Percentiles rank a stretch among this genome's conserved stretches.
phyloP scores from a whole-genome alignment of 2,797 vertebrate genomes.

The Microctenopoma steveboyesi region DNA sequence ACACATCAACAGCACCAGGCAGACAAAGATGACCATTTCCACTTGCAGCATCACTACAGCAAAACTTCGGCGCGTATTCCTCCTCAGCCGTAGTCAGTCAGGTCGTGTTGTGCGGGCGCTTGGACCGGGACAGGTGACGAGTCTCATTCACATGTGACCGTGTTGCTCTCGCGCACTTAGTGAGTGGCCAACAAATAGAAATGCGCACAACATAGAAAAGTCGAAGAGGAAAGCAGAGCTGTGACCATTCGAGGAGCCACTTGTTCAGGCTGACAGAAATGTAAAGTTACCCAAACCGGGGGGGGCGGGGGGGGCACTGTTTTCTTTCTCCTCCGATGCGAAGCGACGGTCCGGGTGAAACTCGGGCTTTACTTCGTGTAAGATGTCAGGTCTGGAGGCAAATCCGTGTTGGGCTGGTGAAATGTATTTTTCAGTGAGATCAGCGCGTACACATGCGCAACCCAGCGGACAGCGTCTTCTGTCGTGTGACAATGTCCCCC shows the following conservation, averaged over 20 bases:
- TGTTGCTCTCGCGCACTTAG: slow-evolving; percentile 52
- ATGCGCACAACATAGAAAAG: slow-evolving; percentile 42
- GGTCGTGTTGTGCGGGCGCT: slow-evolving; percentile 57
- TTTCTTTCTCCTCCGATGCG: slow-evolving; percentile 34
- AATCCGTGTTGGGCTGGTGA: slow-evolving; percentile 45
- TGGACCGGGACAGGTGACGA: slow-evolving; percentile 70
- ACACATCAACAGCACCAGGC: slow-evolving; percentile 94
- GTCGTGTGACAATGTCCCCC: slow-evolving; percentile 23
- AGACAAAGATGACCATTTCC: slow-evolving; percentile 94
- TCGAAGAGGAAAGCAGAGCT: neutral
- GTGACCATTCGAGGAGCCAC: slow-evolving; percentile 45
- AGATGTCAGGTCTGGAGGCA: slow-evolving; percentile 49
- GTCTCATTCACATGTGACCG: slow-evolving; percentile 73
- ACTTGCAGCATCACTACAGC: slow-evolving; percentile 93
- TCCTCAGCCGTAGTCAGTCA: slow-evolving; percentile 59
- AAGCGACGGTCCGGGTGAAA: slow-evolving; percentile 54
- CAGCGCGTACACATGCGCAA: slow-evolving; percentile 49
- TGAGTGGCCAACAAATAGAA: slow-evolving; percentile 32
- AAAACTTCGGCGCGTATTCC: slow-evolving; percentile 79
- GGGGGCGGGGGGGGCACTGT: slow-evolving; percentile 27
- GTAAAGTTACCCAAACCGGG: slow-evolving; percentile 48
- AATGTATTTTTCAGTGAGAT: slow-evolving; percentile 45
- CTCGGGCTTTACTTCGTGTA: slow-evolving; percentile 41
- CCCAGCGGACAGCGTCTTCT: slow-evolving; percentile 53
- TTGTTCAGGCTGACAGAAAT: slow-evolving; percentile 48